Percentiles rank a stretch among this genome's conserved stretches.
Evolutionary conservation across 2,888 invertebrate species (phyloP).

Genomic region (Griposia aprilina): DNA sequence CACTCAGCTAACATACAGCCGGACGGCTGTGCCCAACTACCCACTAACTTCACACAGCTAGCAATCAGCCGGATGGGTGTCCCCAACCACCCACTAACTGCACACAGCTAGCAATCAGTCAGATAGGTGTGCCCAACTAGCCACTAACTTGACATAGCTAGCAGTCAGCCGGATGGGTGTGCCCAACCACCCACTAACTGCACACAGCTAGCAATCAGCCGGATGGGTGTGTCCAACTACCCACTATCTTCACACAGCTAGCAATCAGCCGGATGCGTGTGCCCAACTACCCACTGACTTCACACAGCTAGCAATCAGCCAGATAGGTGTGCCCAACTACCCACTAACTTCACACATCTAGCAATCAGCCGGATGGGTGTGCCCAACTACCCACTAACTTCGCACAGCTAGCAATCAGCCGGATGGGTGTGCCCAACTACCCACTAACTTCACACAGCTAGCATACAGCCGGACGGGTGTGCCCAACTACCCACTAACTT

Average conservation of each 20-base stretch:
- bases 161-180: slow-evolving; percentile 71
- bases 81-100: slow-evolving; percentile 31
- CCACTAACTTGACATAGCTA: too few relatives aligned
- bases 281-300: slow-evolving; percentile 36
- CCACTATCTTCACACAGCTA: slow-evolving; percentile 54
- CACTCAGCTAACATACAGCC: slow-evolving; percentile 68
- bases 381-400: slow-evolving; percentile 36
- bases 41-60: slow-evolving; percentile 54
- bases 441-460: slow-evolving; percentile 54
- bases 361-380: slow-evolving; percentile 71
- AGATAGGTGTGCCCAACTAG: slow-evolving; percentile 61
- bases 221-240: slow-evolving; percentile 61
- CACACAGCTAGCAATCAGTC: slow-evolving; percentile 69
- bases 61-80: slow-evolving; percentile 71
- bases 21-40: slow-evolving; percentile 61
- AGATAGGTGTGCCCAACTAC: slow-evolving; percentile 61
- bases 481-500: slow-evolving; percentile 31
- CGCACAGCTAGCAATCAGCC: slow-evolving; percentile 69
- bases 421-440: slow-evolving; percentile 61
- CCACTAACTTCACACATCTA: slow-evolving; percentile 54
- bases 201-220: slow-evolving; percentile 69
- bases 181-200: slow-evolving; percentile 31
- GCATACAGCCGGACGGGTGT: slow-evolving; percentile 71
- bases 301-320: slow-evolving; percentile 69
- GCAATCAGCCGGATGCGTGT: slow-evolving; percentile 71